A percentile compares a stretch with the other conserved stretches of the same genome.
Conservation (phyloP, 2,797 vertebrate genomes). For the Merluccius polli region DNA sequence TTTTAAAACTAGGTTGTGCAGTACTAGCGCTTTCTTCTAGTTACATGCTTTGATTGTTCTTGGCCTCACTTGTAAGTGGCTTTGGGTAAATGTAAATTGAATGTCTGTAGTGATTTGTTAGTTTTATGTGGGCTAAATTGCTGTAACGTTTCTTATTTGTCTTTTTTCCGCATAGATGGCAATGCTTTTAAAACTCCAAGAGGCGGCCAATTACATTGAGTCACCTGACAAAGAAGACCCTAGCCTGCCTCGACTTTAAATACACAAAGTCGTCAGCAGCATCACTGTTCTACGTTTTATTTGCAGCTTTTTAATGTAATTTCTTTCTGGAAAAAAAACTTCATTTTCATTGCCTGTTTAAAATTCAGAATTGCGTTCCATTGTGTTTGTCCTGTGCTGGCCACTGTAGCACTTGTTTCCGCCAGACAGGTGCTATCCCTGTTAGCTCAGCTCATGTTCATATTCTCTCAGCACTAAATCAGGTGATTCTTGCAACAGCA, state of each 20-base stretch:
- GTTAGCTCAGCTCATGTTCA: conserved; percentile 21
- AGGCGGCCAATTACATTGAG: conserved; percentile 97
- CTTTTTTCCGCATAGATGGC: conserved; percentile 82
- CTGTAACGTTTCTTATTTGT: conserved; percentile 4
- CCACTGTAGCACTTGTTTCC: conserved; percentile 51
- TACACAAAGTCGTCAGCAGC: conserved; percentile 28
- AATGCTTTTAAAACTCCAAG: conserved; percentile 98
- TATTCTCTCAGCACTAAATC: conserved; percentile 40
- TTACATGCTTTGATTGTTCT: background rate
- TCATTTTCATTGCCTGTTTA: background rate
- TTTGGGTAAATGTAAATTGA: background rate
- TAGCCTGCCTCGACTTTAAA: conserved; percentile 76
- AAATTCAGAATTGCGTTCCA: conserved; percentile 18
- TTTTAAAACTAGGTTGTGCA: background rate
- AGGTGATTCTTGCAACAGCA: conserved; percentile 58
- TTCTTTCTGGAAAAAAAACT: background rate
- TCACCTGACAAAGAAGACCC: conserved; percentile 93
- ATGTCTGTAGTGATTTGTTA: no score
- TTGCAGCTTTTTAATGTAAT: background rate
- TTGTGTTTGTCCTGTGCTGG: conserved; percentile 43
- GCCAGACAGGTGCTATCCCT: conserved; percentile 68
- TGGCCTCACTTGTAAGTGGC: background rate
- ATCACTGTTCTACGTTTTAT: background rate
- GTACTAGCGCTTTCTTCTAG: background rate
- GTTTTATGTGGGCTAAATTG: background rate